phyloP scores from a whole-genome alignment of 2,888 invertebrate genomes.

The Norana najaformis region DNA sequence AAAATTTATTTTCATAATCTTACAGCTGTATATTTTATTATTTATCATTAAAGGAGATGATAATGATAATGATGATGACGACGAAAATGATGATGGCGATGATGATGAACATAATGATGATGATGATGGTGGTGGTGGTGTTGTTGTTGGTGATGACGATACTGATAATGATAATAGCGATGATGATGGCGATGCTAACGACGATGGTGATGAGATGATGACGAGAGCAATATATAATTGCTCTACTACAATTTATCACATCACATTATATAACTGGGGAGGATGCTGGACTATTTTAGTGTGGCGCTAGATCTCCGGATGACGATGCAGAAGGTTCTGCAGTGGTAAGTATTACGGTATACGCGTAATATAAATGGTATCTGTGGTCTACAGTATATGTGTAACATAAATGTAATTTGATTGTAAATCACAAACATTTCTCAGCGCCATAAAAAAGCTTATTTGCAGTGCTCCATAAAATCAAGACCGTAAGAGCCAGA shows the following conservation, averaged over 20 bases:
- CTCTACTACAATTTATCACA: not conserved
- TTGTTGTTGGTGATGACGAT: conserved; percentile 28
- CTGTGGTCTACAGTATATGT: too few species aligned
- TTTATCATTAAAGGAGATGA: not conserved
- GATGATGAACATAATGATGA: conserved; percentile 27
- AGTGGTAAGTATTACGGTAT: not conserved
- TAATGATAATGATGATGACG: conserved; percentile 15
- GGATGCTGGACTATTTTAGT: not conserved
- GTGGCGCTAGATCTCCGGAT: not conserved
- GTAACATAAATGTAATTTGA: too few species aligned
- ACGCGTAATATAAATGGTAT: too few species aligned
- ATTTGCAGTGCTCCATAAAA: too few species aligned
- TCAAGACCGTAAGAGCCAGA: too few species aligned
- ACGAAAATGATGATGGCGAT: conserved; percentile 24
- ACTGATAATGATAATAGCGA: conserved; percentile 29
- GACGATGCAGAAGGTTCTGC: not conserved
- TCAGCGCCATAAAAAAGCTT: too few species aligned
- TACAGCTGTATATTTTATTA: not conserved
- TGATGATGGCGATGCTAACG: conserved; percentile 27
- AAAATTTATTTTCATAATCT: too few species aligned
- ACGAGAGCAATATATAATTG: too few species aligned
- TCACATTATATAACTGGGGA: not conserved
- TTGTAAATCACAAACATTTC: too few species aligned
- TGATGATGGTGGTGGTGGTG: conserved; percentile 27
- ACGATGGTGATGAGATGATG: not conserved